Percentiles rank a stretch among this genome's conserved stretches.
These are phyloP conservation scores for Chalcis sispes DNA, from an alignment of 2,888 invertebrate species.

Conservation along the genomic window DNA sequence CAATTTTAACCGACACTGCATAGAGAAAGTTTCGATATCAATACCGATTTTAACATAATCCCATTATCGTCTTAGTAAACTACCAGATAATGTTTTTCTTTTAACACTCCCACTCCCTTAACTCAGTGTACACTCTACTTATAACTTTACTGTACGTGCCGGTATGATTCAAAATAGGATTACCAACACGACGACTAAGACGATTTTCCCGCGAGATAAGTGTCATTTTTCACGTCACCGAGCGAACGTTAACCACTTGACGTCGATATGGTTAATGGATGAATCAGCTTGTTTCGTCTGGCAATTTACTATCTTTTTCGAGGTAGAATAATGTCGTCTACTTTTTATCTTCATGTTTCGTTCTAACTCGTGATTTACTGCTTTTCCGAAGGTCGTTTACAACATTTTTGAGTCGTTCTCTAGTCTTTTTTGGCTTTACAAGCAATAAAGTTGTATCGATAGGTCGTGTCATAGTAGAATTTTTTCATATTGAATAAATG, in stretches of 20 bases:
- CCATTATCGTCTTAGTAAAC: no score
- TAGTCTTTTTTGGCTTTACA: no score
- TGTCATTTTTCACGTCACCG: slow-evolving; percentile 34
- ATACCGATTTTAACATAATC: no score
- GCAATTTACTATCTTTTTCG: slow-evolving; percentile 17
- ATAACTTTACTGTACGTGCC: background rate
- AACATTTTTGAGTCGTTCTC: no score
- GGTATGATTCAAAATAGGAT: background rate
- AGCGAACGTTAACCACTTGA: background rate
- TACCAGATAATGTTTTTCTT: no score
- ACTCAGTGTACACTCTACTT: slow-evolving; percentile 7
- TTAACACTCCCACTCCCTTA: no score
- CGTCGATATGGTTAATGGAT: slow-evolving; percentile 32
- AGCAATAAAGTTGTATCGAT: no score
- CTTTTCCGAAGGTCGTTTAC: background rate
- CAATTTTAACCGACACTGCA: no score
- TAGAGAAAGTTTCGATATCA: no score
- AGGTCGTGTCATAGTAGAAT: no score
- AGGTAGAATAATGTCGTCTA: background rate
- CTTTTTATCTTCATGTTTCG: background rate
- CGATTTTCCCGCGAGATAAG: background rate
- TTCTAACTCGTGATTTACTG: background rate
- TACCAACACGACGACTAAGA: no score
- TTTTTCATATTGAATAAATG: no score
- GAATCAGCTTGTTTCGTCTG: slow-evolving; percentile 31